Evolutionary conservation across 2,888 invertebrate species (phyloP), one percentile per base, ranked within the genome.

Genomic region (Lepetodrilus schrolli): DNA sequence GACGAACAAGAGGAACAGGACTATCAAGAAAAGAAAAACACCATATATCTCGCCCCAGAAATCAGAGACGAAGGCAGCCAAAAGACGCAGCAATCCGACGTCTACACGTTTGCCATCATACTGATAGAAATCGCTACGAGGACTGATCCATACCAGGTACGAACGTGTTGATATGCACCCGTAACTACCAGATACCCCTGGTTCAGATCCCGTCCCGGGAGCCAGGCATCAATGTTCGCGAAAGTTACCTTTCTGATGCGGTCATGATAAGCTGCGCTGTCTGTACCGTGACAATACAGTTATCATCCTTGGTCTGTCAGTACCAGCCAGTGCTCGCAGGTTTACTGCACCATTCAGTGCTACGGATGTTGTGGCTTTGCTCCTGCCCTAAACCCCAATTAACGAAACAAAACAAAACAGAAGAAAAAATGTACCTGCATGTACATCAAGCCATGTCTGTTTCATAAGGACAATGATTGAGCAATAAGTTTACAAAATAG

Each of bases 101-200:
- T 87, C 0, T 88, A 87, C 74, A 78, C 88, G 0, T 88, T 84
- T 68, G 80, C 82, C 3, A 83, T 88, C 26, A 83, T 88, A 5
- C 76, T 88, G n/a, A 72, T 86, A n/a, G 87, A 88, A 74, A 86
- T 87, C 23, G 86, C 86, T 5, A 85, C 80, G 0, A 78, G 87
- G 58, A 83, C 83, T 50, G 87, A 86, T 70, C 87, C 87, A 3
- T 86, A 84, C 68, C 84, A 83, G 77, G 88, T 88, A n/a, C n/a
- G n/a, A n/a, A n/a, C n/a, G n/a, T n/a, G n/a, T n/a, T n/a, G n/a
- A n/a, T n/a, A n/a, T 4, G 10, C 51, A 17, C 4, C 13, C n/a
- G 20, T 8, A 13, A n/a, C 1, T 43, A n/a, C n/a, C n/a, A n/a
- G n/a, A n/a, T n/a, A n/a, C n/a, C n/a, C n/a, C n/a, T n/a, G n/a